Evolutionary conservation across 2,888 invertebrate species (phyloP), one percentile per base, ranked within the genome.

Genomic region (Chymomyza caudatula): DNA sequence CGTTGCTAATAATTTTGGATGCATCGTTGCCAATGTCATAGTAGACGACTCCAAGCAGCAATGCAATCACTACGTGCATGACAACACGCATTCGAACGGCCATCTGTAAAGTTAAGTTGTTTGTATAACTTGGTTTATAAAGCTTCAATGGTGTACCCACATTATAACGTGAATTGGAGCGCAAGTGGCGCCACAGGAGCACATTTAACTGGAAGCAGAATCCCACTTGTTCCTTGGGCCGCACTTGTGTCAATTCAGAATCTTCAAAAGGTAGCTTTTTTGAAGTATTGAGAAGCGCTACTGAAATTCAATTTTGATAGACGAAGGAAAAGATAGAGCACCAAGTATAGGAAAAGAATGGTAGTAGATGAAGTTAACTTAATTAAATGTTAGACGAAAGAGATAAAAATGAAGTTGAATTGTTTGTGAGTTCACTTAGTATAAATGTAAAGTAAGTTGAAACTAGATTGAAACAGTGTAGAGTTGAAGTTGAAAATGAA

Each of bases 21-120:
- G 96, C 97, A 81, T 97, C 95, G 65, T 93, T 92, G 17, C 98
- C 98, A 77, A 96, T 95, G 82, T 95, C 93, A 90, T 93, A 95
- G 90, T 95, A 98, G 51, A 98, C 92, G 20, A 93, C 91, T 3
- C 98, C 98, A 69, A 97, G 93, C 67, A 97, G 92, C 29, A 97
- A 81, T 0, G 96, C 97, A 85, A 98, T 94, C 0, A 92, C 84
- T 22, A 95, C 90, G 87, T 98, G 97, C 81, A 97, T 96, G 1
- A 94, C 90, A 29, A 97, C 90, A 23, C 97, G 93, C 78, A 93
- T 79, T 84, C 93, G 93, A 2, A 89, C 88, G 3, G 86, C 78
- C n/a, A 89, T 67, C 90, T 90, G 47, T 2, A 22, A 1, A 8
- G 2, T 19, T 1, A 8, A 56, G 19, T n/a, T n/a, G n/a, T 11